Conservation (phyloP, 2,113 vertebrate species). For the Misgurnus mizolepis region DNA sequence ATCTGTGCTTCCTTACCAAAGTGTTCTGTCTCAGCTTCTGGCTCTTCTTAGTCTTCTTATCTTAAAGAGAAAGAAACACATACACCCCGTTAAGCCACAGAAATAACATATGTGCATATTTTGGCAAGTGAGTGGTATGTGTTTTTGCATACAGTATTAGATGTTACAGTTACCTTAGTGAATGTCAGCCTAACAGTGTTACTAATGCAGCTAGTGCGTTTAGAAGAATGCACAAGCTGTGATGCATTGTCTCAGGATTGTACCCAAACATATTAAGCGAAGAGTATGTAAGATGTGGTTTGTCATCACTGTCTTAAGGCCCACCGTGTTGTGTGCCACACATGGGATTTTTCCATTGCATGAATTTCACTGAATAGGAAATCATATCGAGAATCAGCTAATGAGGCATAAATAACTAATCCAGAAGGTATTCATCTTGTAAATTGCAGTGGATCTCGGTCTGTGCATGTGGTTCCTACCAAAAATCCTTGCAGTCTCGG, state of each 20-base stretch:
- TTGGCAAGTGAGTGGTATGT: neutral
- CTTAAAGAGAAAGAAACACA: neutral
- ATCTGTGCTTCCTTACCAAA: slow-evolving; percentile 20
- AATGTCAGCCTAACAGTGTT: neutral
- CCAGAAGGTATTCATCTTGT: slow-evolving; percentile 26
- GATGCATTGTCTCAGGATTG: neutral
- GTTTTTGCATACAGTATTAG: neutral
- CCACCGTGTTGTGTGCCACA: slow-evolving; percentile 22
- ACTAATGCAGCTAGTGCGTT: neutral
- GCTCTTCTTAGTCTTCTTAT: slow-evolving; percentile 16
- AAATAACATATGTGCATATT: neutral
- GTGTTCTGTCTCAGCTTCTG: neutral
- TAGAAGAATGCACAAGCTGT: neutral
- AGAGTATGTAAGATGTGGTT: slow-evolving; percentile 9
- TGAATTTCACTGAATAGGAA: slow-evolving; percentile 6
- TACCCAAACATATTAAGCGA: neutral
- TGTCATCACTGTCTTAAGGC: slow-evolving; percentile 6
- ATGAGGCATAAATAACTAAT: slow-evolving; percentile 19
- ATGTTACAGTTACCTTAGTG: neutral
- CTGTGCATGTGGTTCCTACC: neutral
- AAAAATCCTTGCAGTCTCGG: neutral
- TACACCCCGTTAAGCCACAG: neutral
- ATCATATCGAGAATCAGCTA: slow-evolving; percentile 5
- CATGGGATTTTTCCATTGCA: slow-evolving; percentile 28
- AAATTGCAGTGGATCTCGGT: neutral